A percentile compares a stretch with the other conserved stretches of the same genome.
phyloP scores from a whole-genome alignment of 2,113 vertebrate species.

The Thermophis baileyi region DNA sequence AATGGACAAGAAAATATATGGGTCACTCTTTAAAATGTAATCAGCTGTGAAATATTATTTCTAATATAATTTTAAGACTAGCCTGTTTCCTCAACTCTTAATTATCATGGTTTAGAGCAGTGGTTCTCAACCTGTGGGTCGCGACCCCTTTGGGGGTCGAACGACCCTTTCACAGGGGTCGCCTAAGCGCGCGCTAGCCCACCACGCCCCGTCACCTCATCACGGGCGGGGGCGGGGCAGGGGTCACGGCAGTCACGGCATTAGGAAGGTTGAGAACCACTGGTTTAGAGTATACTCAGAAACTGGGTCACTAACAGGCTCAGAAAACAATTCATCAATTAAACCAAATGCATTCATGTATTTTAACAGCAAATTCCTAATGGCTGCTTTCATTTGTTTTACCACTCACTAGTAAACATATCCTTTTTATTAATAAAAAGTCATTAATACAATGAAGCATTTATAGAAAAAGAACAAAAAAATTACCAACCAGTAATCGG shows the following conservation, averaged over 20 bases:
- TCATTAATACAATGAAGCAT: neutral
- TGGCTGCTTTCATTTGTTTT: neutral
- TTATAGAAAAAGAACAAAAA: neutral
- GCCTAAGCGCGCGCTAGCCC: too few relatives aligned
- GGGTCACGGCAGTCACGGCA: too few relatives aligned
- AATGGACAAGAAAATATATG: neutral
- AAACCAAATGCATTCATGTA: neutral
- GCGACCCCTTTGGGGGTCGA: too few relatives aligned
- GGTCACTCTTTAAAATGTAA: neutral
- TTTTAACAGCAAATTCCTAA: neutral
- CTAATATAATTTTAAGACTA: neutral
- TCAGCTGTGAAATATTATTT: neutral
- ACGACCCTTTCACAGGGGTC: too few relatives aligned
- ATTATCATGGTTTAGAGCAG: neutral
- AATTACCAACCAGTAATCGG: constrained; percentile 66
- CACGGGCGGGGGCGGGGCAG: too few relatives aligned
- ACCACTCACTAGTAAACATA: neutral
- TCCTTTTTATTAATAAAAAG: neutral
- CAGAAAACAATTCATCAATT: neutral
- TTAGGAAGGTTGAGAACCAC: too few relatives aligned
- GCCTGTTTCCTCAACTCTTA: neutral
- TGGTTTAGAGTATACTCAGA: neutral
- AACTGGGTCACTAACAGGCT: too few relatives aligned
- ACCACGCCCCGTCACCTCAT: too few relatives aligned
- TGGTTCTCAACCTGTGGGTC: too few relatives aligned